Conservation (phyloP, 2,113 vertebrate species). For the Semnopithecus entellus region DNA sequence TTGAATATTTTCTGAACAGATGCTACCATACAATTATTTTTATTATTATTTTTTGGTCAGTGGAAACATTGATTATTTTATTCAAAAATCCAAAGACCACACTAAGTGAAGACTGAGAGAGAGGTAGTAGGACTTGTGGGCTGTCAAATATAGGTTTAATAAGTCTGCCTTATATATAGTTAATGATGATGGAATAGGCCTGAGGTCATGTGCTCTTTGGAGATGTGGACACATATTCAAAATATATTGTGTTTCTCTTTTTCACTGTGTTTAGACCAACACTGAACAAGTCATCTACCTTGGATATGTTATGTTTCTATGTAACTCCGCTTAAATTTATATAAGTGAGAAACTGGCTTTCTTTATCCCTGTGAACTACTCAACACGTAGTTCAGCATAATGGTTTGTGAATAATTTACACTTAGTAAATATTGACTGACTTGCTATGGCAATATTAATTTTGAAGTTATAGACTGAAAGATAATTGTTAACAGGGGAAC, state of each 20-base stretch:
- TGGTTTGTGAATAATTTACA: neutral
- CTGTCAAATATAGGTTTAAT: neutral
- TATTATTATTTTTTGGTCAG: neutral
- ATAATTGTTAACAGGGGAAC: neutral
- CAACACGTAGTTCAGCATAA: neutral
- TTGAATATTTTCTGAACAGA: neutral
- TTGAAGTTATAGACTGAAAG: neutral
- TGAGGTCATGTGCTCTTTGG: neutral
- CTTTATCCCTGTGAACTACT: neutral
- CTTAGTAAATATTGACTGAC: neutral
- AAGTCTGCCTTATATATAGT: neutral
- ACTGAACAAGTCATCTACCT: neutral
- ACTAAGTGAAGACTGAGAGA: neutral
- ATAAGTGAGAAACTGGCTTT: neutral
- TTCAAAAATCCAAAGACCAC: neutral
- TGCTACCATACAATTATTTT: neutral
- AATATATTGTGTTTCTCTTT: neutral
- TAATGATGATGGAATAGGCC: neutral
- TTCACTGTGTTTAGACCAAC: neutral
- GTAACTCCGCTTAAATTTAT: neutral
- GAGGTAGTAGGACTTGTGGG: neutral
- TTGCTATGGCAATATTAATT: neutral
- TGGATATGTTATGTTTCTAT: neutral
- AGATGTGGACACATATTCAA: neutral
- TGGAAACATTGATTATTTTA: neutral